phyloP scores from a whole-genome alignment of 2,113 vertebrate genomes.

The Callipepla californica region DNA sequence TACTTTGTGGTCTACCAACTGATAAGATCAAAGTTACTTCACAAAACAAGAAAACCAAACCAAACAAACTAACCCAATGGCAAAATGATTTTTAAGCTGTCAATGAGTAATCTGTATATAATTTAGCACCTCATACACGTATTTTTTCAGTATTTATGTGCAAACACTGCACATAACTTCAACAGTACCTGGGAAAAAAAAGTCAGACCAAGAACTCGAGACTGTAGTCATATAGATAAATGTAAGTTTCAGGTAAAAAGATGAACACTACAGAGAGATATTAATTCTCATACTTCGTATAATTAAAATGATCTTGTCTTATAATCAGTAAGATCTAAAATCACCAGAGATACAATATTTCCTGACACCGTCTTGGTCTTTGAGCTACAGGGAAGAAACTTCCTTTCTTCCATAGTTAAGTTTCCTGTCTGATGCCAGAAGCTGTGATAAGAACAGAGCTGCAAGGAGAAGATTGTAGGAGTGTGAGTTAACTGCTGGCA shows the following conservation, averaged over 20 bases:
- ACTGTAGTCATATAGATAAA: not conserved
- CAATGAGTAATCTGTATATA: not conserved
- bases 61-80: not conserved
- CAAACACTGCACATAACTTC: not conserved
- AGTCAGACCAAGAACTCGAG: slow-evolving; percentile 10
- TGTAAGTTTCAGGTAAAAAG: not conserved
- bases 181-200: not conserved
- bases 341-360: slow-evolving; percentile 68
- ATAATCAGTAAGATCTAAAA: slow-evolving; percentile 60
- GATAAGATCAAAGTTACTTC: not conserved
- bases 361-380: slow-evolving; percentile 69
- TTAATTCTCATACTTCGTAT: not conserved
- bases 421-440: slow-evolving; percentile 81
- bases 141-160: not conserved
- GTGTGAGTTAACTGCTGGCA: slow-evolving; percentile 73
- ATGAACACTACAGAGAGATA: not conserved
- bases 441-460: slow-evolving; percentile 79
- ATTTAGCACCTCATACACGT: not conserved
- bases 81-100: slow-evolving; percentile 7
- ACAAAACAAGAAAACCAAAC: not conserved
- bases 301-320: slow-evolving; percentile 47
- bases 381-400: slow-evolving; percentile 76
- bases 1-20: not conserved
- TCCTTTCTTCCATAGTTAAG: slow-evolving; percentile 78
- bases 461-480: slow-evolving; percentile 79